phyloP scores from a whole-genome alignment of 2,888 invertebrate genomes.

The Phaonia tiefii region DNA sequence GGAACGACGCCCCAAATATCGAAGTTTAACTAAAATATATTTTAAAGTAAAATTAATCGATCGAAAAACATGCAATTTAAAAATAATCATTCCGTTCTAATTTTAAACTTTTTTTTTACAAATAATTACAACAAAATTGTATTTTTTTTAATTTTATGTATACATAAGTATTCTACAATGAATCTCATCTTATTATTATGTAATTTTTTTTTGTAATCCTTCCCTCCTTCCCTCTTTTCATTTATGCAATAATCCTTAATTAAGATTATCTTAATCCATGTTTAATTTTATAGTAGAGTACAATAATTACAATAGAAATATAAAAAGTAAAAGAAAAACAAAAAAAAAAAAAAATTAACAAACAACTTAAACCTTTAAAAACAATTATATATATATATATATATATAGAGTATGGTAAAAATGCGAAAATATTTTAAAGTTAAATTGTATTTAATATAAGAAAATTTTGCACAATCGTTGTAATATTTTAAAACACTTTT shows the following conservation, averaged over 20 bases:
- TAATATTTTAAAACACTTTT: constrained; percentile 50
- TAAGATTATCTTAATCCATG: constrained; percentile 39
- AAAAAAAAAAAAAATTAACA: constrained; percentile 25
- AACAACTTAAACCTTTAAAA: background rate
- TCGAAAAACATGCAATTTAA: background rate
- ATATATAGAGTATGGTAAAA: background rate
- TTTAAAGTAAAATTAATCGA: background rate
- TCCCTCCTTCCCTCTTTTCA: constrained; percentile 19
- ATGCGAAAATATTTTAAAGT: background rate
- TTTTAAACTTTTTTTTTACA: background rate
- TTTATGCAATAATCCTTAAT: constrained; percentile 32
- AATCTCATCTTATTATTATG: constrained; percentile 53
- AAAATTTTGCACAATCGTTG: constrained; percentile 59
- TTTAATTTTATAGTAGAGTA: constrained; percentile 46
- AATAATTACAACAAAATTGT: constrained; percentile 3
- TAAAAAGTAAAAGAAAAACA: constrained; percentile 12
- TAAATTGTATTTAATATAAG: constrained; percentile 26
- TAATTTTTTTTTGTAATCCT: constrained; percentile 18
- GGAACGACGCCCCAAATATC: constrained; percentile 26
- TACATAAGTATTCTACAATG: background rate
- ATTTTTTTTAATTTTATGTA: background rate
- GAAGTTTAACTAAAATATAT: too few species aligned
- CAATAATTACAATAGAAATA: constrained; percentile 45
- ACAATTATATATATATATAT: constrained; percentile 37
- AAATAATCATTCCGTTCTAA: constrained; percentile 53